Evolutionary conservation across 2,888 invertebrate genomes (phyloP).

Genomic region (Drosophila prostipennis): DNA sequence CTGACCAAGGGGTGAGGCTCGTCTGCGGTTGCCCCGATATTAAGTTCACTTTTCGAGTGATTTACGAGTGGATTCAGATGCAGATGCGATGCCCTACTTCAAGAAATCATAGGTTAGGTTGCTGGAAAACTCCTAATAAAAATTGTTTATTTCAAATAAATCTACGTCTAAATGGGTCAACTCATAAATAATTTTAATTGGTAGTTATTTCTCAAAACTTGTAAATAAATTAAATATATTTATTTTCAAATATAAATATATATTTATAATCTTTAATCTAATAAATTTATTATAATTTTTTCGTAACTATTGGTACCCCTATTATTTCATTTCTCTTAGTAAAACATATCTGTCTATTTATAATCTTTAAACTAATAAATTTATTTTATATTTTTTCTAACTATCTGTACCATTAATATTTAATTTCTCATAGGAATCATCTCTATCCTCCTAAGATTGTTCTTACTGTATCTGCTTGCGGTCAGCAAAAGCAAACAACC

Average conservation of each 20-base stretch:
- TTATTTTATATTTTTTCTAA: not conserved
- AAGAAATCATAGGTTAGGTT: not conserved
- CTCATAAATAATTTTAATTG: not conserved
- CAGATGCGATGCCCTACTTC: not conserved
- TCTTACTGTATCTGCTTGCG: constrained; percentile 3
- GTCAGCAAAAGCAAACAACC: constrained; percentile 16
- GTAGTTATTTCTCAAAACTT: too few relatives aligned
- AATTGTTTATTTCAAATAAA: not conserved
- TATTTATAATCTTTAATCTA: too few relatives aligned
- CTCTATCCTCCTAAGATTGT: not conserved
- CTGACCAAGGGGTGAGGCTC: constrained; percentile 62
- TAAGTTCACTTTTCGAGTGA: constrained; percentile 55
- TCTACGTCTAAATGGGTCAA: not conserved
- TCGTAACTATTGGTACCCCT: too few relatives aligned
- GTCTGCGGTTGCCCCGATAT: constrained; percentile 47
- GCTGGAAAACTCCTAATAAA: not conserved
- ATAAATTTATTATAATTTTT: not conserved
- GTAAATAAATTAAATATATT: too few relatives aligned
- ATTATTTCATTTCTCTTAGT: not conserved
- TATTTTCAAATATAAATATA: too few relatives aligned
- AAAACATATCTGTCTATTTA: too few relatives aligned
- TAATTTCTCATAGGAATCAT: not conserved
- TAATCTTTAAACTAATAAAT: too few relatives aligned
- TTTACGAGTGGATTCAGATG: constrained; percentile 44
- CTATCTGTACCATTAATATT: too few relatives aligned